phyloP scores from a whole-genome alignment of 2,888 invertebrate species.

The Tinea trinotella region DNA sequence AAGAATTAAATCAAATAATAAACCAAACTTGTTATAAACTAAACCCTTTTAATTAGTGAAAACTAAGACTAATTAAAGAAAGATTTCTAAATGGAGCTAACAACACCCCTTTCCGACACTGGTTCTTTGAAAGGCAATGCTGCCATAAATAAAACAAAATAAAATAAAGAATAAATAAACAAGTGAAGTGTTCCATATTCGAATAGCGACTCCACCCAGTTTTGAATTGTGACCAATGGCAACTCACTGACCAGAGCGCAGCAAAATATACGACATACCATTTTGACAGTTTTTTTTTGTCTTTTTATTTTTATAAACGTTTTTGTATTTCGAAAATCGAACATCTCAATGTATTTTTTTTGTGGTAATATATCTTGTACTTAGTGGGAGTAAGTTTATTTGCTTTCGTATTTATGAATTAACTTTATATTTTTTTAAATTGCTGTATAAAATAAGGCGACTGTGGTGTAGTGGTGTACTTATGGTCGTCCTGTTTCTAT shows the following conservation, averaged over 20 bases:
- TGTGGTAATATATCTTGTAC: background rate
- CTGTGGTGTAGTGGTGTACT: no score
- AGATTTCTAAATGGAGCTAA: no score
- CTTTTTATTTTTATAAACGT: constrained; percentile 45
- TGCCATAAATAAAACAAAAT: background rate
- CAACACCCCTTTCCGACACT: no score
- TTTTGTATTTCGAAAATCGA: constrained; percentile 18
- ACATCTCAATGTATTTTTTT: constrained; percentile 14
- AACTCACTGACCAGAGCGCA: constrained; percentile 34
- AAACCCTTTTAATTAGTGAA: no score
- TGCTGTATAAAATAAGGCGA: no score
- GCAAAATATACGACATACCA: constrained; percentile 62
- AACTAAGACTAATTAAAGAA: no score
- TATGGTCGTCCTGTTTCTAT: no score
- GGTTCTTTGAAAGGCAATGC: background rate
- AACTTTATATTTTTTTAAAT: no score
- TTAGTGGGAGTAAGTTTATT: background rate
- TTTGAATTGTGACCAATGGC: constrained; percentile 41
- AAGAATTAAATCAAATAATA: no score
- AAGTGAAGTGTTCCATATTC: constrained; percentile 38
- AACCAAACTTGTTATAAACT: no score
- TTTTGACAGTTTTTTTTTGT: constrained; percentile 54
- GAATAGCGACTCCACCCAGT: constrained; percentile 53
- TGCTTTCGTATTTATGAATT: no score
- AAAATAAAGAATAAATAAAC: constrained; percentile 25